These are phyloP conservation scores for Pyrocephalus nanus DNA, from an alignment of 2,797 vertebrate genomes.

Conservation along the genomic window DNA sequence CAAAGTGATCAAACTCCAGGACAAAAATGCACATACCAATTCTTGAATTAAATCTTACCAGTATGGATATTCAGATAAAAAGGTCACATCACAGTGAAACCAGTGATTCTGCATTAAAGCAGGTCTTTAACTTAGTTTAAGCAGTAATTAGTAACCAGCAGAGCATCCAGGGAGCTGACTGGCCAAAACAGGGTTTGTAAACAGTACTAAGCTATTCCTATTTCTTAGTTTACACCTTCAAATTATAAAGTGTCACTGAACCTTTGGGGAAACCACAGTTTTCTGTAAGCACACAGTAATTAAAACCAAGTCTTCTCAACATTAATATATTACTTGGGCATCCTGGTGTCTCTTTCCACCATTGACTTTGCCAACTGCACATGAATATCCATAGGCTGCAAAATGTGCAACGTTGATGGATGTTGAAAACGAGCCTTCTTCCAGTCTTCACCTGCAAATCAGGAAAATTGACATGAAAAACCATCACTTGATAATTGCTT, in stretches of 20 bases:
- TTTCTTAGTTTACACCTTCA: background rate
- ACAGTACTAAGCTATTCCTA: background rate
- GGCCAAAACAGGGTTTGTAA: background rate
- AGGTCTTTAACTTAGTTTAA: background rate
- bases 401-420: slow-evolving; percentile 86
- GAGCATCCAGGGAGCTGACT: background rate
- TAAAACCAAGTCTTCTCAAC: background rate
- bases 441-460: slow-evolving; percentile 86
- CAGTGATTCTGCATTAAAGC: background rate
- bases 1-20: background rate
- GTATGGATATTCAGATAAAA: background rate
- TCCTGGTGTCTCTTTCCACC: slow-evolving; percentile 91
- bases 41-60: background rate
- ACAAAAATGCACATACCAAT: background rate
- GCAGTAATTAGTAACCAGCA: background rate
- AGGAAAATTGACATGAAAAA: background rate
- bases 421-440: slow-evolving; percentile 82
- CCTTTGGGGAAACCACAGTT: background rate
- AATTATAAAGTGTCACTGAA: background rate
- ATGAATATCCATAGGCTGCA: slow-evolving; percentile 91
- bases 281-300: background rate
- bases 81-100: background rate
- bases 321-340: slow-evolving; percentile 83
- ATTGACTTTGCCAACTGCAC: slow-evolving; percentile 91
- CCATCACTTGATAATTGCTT: background rate